Conservation (phyloP, 2,888 invertebrate genomes). For the Lasius fuliginosus region DNA sequence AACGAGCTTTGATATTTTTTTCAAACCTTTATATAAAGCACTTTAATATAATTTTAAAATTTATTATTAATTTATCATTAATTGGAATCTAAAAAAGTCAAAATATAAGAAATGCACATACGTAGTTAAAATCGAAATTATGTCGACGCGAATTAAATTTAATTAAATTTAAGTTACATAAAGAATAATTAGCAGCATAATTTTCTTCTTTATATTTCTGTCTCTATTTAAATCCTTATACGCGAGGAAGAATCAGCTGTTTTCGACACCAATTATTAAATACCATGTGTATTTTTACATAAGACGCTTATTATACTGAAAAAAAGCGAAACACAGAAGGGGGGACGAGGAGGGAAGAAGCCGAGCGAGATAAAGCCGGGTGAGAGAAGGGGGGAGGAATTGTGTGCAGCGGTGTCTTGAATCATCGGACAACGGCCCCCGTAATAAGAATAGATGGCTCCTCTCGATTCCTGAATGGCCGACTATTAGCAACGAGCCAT, state of each 20-base stretch:
- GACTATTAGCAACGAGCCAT: slow-evolving; percentile 78
- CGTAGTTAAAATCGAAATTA: not conserved
- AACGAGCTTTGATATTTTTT: not conserved
- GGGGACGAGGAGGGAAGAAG: not conserved
- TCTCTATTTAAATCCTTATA: not conserved
- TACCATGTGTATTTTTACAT: not conserved
- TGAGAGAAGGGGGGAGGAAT: not conserved
- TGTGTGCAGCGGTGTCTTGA: slow-evolving; percentile 69
- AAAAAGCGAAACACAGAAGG: slow-evolving; percentile 34
- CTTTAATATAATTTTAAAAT: not conserved
- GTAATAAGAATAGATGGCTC: slow-evolving; percentile 79
- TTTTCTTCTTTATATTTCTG: not conserved
- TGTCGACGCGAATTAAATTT: not conserved
- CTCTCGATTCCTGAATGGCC: slow-evolving; percentile 76
- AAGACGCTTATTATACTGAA: slow-evolving; percentile 40
- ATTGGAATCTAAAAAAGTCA: not conserved
- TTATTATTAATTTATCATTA: not conserved
- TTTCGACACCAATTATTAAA: slow-evolving; percentile 24
- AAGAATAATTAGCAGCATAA: not conserved
- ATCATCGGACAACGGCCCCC: slow-evolving; percentile 73
- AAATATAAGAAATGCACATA: not conserved
- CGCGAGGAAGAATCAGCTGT: not conserved
- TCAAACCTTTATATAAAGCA: not conserved
- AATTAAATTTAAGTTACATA: not conserved
- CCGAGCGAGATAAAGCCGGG: not conserved